Conservation (phyloP, 2,113 vertebrate species). For the Chamaetylas fuelleborni region DNA sequence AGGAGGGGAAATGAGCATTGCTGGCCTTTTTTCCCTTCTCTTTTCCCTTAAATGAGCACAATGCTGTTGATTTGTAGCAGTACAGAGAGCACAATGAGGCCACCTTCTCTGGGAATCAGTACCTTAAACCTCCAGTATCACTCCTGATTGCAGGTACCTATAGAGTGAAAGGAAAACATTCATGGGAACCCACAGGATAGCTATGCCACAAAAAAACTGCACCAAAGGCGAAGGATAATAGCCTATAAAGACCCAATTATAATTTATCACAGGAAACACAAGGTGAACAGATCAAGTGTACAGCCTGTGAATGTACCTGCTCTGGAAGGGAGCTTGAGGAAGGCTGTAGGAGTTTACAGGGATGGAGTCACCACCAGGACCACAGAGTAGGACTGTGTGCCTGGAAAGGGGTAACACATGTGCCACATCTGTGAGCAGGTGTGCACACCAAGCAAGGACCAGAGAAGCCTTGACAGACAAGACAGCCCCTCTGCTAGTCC, state of each 20-base stretch:
- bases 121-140: background rate
- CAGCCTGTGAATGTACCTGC: rapidly evolving
- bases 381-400: background rate
- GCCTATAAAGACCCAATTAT: background rate
- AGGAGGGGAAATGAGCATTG: rapidly evolving
- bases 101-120: background rate
- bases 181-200: background rate
- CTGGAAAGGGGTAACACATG: background rate
- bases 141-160: background rate
- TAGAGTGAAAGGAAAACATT: background rate
- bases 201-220: background rate
- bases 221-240: background rate
- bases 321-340: background rate
- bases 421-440: background rate
- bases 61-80: background rate
- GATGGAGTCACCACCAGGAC: background rate
- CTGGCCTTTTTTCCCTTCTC: background rate
- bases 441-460: background rate
- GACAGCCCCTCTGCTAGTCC: background rate
- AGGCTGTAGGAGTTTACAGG: background rate
- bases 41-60: background rate
- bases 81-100: background rate
- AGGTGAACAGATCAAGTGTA: background rate
- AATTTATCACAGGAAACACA: background rate
- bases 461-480: background rate